Evolutionary conservation across 2,797 vertebrate species (phyloP), one percentile per base, ranked within the genome.

Genomic region (Channallabes apus): DNA sequence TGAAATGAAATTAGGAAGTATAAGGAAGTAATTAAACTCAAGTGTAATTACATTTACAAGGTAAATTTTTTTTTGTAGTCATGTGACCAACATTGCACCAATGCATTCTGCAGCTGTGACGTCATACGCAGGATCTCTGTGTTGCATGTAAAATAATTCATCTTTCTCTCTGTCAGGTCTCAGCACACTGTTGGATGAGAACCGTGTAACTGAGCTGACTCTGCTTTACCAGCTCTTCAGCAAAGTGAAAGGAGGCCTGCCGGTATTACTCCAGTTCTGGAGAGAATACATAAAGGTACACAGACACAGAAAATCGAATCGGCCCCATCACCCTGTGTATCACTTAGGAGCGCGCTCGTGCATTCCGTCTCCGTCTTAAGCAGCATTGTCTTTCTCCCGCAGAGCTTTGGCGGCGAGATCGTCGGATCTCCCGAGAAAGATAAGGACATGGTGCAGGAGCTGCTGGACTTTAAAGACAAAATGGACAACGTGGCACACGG

Each of bases 371-470:
- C 4, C 12, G 6, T 20, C 35, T 11, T 5, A 22, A 29, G 18
- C 46, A 35, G n/a, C 20, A 8, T 79, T 4, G 18, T 64, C 8
- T 83, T 75, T 64, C 8, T 80, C 46, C 11, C 14, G 90, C 89
- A 99, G 98, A 97, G 96, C 38, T 99, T 99, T 92, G 98, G 98
- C 85, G 99, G 97, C 91, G 99, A 98, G 87, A 99, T 99, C 88
- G 98, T 99, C 89, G 98, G 99, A 91, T 99, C 98, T 93, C 98
- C 98, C 12, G 98, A 99, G 93, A 99, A 98, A 91, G 98, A 99
- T 92, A 99, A 98, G 93, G 99, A 98, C 3, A 99, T 99, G 98
- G 97, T 99, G 86, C 98, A 98, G 92, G 98, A 99, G 90, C 90
- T 99, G 87, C 94, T 99, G 89, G 98, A 99, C 93, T 99, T 99